Evolutionary conservation across 2,797 vertebrate genomes (phyloP), one percentile per base, ranked within the genome.

Genomic region (Lophura swinhoii): DNA sequence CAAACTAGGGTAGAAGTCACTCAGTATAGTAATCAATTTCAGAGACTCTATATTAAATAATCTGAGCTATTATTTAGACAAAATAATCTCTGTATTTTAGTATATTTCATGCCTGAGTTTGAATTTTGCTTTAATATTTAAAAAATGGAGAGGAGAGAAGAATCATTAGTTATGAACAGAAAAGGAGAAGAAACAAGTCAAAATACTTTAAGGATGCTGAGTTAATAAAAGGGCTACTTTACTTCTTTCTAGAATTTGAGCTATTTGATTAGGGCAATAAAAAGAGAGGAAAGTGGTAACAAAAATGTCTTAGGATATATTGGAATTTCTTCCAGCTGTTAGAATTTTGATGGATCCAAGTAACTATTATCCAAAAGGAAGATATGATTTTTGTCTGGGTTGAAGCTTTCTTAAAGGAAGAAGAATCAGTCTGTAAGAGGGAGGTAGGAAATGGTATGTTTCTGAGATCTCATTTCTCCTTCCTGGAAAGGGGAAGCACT

Each of bases 1-100:
- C 60, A 91, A 95, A 87, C 80, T 55, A 74, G 71, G 7, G 8
- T 70, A 91, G 90, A 96, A 87, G 64, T 91, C 31, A 84, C 64
- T 91, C 18, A 85, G 41, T 66, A 87, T 37, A 93, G 53, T 79
- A 88, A 70, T 75, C 1, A 15, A 41, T 44, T 87, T 93, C 41
- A 84, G 31, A 64, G 11, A 33, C 29, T 86, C 88, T 17, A 24
- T 62, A 31, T 15, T 84, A 21, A 91, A 71, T 44, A 77, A 53
- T 15, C 7, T 21, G 24, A 77, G 55, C 7, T 44, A n/a, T n/a
- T 29, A 7, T 28, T 22, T 22, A 24, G 53, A 9, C 3, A 29
- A 79, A 89, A 9, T 4, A 26, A 21, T 31, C 24, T 76, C n/a
- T 8, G 4, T 79, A 16, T 55, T 88, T 67, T 77, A 11, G 6